phyloP scores from a whole-genome alignment of 2,797 vertebrate genomes.

The Tragelaphus oryx region DNA sequence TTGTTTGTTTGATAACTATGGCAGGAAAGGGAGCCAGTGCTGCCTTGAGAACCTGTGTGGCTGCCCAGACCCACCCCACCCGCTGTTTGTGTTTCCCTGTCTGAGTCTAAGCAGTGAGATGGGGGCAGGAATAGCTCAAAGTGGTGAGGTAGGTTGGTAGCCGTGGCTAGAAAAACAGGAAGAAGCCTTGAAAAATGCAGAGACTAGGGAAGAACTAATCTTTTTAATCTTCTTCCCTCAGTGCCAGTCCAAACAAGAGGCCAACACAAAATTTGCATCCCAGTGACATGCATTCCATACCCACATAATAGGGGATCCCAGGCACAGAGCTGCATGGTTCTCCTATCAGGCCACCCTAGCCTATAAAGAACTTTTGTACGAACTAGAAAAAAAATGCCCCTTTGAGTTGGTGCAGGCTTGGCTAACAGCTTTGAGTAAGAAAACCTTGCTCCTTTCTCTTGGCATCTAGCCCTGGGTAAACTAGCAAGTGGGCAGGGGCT shows the following conservation, averaged over 20 bases:
- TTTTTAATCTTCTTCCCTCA: neutral
- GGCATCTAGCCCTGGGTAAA: neutral
- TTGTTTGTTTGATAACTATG: neutral
- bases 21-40: neutral
- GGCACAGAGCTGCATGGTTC: neutral
- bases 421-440: neutral
- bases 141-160: neutral
- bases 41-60: neutral
- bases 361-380: neutral
- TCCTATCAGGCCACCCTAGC: neutral
- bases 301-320: neutral
- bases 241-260: neutral
- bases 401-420: neutral
- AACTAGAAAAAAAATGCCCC: neutral
- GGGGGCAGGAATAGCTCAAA: neutral
- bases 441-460: neutral
- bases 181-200: neutral
- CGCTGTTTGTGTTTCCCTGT: neutral
- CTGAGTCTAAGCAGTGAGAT: neutral
- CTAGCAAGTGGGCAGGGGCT: neutral
- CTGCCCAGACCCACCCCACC: neutral
- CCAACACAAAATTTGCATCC: neutral
- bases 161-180: neutral
- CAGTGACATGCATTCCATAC: neutral
- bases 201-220: neutral